Evolutionary conservation across 37 sponge, comb jelly and placozoan species (phyloP), one percentile per base, ranked within the genome.

Genomic region (Tethya wilhelma): DNA sequence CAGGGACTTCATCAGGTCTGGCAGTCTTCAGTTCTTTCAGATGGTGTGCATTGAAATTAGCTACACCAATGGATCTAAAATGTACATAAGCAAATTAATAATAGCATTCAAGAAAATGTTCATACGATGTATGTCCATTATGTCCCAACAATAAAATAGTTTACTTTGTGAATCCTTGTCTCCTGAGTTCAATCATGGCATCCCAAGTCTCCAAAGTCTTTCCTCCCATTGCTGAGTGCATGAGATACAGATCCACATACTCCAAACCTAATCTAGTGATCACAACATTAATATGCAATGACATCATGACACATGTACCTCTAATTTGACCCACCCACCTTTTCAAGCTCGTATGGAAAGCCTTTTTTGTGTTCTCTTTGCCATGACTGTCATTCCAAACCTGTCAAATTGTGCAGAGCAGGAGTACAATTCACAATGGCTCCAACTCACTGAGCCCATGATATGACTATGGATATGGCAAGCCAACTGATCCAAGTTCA

Each of bases 41-140:
- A 75, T 93, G 94, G 37, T 86, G 87, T 0, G 74, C 55, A 67
- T 89, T 89, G 65, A 93, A 93, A 64, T 89, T 93, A 6, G 94
- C 85, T 53, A 93, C 94, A 46, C 94, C 94, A 45, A 93, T 68
- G 0, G 94, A 93, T 60, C 94, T 91, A n/a, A n/a, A n/a, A n/a
- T n/a, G n/a, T n/a, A n/a, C n/a, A n/a, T n/a, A n/a, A n/a, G n/a
- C n/a, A n/a, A n/a, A n/a, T n/a, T n/a, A n/a, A n/a, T n/a, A n/a
- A n/a, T n/a, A n/a, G n/a, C n/a, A n/a, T n/a, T n/a, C n/a, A n/a
- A n/a, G n/a, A n/a, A n/a, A n/a, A n/a, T n/a, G n/a, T n/a, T n/a
- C n/a, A n/a, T n/a, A n/a, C n/a, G n/a, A n/a, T n/a, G n/a, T n/a
- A n/a, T n/a, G n/a, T n/a, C n/a, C n/a, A n/a, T n/a, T n/a, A n/a